Base-by-base conservation (phyloP, 2,797 vertebrate genomes). In the Cetoscarus ocellatus region DNA sequence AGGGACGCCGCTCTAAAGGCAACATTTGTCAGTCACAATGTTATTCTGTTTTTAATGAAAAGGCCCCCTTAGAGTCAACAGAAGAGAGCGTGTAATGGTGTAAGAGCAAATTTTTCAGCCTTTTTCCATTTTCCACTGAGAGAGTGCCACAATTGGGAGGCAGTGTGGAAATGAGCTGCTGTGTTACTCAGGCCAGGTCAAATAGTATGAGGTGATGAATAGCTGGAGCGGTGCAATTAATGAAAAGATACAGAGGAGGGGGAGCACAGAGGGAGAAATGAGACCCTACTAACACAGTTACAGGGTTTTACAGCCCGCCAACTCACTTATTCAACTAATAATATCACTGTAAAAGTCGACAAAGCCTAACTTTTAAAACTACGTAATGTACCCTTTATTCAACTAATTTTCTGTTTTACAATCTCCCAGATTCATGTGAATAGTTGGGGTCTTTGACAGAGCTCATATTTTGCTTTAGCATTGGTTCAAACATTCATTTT, bases 181-280 rank as follows among this genome's bases (percentile, higher is more conserved):
- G 67, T 60, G 60, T 68, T 70, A 57, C 58, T 80, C 6, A 0
- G 67, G 44, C 49, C 50, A 77, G 79, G 82, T 90, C 78, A 86
- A 62, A 86, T 62, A 73, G 73, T 83, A 83, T 65, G 61, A 74
- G 61, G 53, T 83, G 86, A 87, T 87, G 73, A 84, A 89, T 80
- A 74, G 47, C 72, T 70, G 43, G 68, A 87, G 74, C 52, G 39
- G 79, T 84, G 86, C 39, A 74, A 77, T 86, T 88, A 83, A 86
- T 71, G 74, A 80, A 75, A 67, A 79, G 67, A 57, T 45, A 72
- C 12, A 61, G 51, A 35, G 57, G 10, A 35, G 4, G 42, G 70
- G 14, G 39, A 78, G 56, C 62, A 6, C 43, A 75, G 61, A 56
- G 59, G 53, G 3, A 58, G 49, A 70, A 57, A 27, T 51, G 40